Evolutionary conservation across 2,888 invertebrate species (phyloP).

Genomic region (Cyrtodaria siliqua): DNA sequence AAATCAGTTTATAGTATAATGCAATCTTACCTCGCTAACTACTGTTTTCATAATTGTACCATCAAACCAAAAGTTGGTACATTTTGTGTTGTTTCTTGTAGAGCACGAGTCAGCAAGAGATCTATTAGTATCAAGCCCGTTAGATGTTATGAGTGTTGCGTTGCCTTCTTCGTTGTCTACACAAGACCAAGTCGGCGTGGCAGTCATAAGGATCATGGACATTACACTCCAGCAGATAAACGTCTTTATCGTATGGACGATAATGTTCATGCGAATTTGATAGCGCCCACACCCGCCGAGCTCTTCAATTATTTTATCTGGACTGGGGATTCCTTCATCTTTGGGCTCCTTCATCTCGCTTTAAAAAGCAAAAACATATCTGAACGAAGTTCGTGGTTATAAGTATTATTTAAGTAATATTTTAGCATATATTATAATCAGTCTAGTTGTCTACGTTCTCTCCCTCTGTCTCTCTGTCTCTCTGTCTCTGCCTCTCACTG

Average conservation of each 20-base stretch:
- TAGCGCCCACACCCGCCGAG: conserved; percentile 51
- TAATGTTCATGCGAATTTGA: conserved; percentile 34
- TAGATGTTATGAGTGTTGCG: background rate
- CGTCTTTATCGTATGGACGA: conserved; percentile 37
- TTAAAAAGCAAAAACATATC: too few relatives aligned
- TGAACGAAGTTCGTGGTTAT: too few relatives aligned
- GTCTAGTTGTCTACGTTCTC: too few relatives aligned
- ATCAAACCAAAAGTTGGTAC: conserved; percentile 23
- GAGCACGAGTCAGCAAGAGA: conserved; percentile 13
- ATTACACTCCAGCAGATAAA: conserved; percentile 35
- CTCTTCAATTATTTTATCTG: conserved; percentile 46
- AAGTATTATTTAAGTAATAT: too few relatives aligned
- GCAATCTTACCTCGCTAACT: conserved; percentile 23
- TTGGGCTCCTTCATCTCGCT: background rate
- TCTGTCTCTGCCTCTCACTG: too few relatives aligned
- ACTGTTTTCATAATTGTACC: conserved; percentile 14
- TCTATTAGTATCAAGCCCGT: background rate
- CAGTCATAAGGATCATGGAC: conserved; percentile 31
- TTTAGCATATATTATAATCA: too few relatives aligned
- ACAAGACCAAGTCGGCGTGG: conserved; percentile 38
- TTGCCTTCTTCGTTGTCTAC: conserved; percentile 14
- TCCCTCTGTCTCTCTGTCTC: too few relatives aligned
- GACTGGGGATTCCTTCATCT: conserved; percentile 16
- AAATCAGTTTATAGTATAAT: too few relatives aligned
- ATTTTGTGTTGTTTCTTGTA: conserved; percentile 24